A percentile compares a stretch with the other conserved stretches of the same genome.
phyloP scores from a whole-genome alignment of 2,888 invertebrate genomes.

The Cyrtodaria siliqua region DNA sequence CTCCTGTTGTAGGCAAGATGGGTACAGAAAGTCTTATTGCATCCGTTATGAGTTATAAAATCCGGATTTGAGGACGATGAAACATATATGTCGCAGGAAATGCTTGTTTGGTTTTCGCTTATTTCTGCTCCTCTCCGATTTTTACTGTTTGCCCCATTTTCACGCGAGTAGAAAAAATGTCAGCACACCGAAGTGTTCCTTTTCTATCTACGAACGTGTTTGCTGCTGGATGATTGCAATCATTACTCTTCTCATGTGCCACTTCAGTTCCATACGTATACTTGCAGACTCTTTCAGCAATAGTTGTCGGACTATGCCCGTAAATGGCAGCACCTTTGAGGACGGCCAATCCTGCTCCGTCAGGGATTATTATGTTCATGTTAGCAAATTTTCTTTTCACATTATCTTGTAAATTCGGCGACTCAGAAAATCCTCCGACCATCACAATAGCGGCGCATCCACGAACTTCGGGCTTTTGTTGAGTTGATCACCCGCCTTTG shows the following conservation, averaged over 20 bases:
- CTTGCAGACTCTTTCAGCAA: conserved; percentile 30
- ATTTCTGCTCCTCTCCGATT: conserved; percentile 4
- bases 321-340: conserved; percentile 20
- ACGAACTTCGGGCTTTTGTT: neutral
- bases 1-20: too few relatives aligned
- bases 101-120: too few relatives aligned
- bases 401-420: neutral
- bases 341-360: neutral
- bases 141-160: conserved; percentile 25
- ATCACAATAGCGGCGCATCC: neutral
- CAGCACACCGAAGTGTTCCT: conserved; percentile 12
- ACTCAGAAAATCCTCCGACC: conserved; percentile 18
- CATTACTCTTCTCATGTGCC: neutral
- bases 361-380: neutral
- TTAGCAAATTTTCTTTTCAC: neutral
- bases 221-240: conserved; percentile 4
- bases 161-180: conserved; percentile 30
- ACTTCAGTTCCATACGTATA: conserved; percentile 34
- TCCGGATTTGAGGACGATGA: too few relatives aligned
- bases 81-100: too few relatives aligned
- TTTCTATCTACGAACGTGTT: conserved; percentile 11
- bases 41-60: too few relatives aligned
- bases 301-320: conserved; percentile 39
- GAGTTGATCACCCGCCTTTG: conserved; percentile 37
- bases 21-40: too few relatives aligned